phyloP scores from a whole-genome alignment of 2,113 vertebrate genomes.

The Madoqua kirkii region DNA sequence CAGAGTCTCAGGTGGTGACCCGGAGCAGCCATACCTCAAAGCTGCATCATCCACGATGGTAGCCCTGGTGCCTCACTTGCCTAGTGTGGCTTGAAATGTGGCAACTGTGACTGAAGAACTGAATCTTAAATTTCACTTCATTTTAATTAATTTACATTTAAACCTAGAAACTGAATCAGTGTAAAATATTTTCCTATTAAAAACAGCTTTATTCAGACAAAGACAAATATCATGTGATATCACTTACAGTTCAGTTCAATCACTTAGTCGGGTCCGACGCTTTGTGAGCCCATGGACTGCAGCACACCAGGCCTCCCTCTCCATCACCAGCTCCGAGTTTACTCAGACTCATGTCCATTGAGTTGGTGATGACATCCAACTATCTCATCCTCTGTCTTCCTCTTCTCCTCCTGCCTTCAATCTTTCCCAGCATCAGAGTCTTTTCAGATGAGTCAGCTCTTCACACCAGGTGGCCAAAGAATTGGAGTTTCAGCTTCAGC shows the following conservation, averaged over 20 bases:
- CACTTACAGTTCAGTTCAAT: neutral
- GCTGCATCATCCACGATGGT: rapidly evolving
- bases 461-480: no score
- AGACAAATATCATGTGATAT: neutral
- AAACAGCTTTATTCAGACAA: neutral
- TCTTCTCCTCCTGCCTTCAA: no score
- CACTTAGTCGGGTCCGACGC: rapidly evolving
- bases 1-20: neutral
- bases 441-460: no score
- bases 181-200: neutral
- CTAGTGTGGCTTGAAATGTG: neutral
- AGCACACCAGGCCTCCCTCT: no score
- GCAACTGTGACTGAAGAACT: neutral
- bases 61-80: rapidly evolving
- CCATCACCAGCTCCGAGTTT: no score
- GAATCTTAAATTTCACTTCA: neutral
- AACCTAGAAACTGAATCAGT: neutral
- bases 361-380: no score
- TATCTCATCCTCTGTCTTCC: no score
- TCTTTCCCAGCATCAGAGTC: no score
- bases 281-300: no score
- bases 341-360: no score
- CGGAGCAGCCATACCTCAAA: neutral
- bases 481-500: no score
- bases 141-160: neutral